These are phyloP conservation scores for Catocala fraxini DNA, from an alignment of 2,888 invertebrate species.

Conservation along the genomic window DNA sequence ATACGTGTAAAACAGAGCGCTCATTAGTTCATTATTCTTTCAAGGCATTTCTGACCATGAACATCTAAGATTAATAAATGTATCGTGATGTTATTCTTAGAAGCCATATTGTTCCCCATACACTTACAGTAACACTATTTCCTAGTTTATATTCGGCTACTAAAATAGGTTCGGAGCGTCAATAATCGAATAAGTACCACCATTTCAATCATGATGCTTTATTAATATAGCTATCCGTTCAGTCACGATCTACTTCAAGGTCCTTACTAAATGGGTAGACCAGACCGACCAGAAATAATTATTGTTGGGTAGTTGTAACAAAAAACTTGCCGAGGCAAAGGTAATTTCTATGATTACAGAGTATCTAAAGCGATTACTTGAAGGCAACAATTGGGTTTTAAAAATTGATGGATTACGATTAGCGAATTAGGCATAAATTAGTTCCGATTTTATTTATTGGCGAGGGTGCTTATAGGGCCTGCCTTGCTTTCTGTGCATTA, in stretches of 20 bases:
- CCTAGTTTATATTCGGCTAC: conserved; percentile 54
- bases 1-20: too few relatives aligned
- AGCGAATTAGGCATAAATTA: too few relatives aligned
- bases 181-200: conserved; percentile 67
- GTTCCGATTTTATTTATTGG: too few relatives aligned
- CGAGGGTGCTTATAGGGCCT: too few relatives aligned
- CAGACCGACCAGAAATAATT: conserved; percentile 73
- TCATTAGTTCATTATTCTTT: conserved; percentile 10
- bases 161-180: conserved; percentile 57
- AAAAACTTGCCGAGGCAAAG: conserved; percentile 54
- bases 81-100: conserved; percentile 37
- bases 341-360: conserved; percentile 55
- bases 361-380: conserved; percentile 28
- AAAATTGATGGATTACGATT: conserved; percentile 24
- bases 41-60: conserved; percentile 36
- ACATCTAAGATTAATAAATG: conserved; percentile 32
- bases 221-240: conserved; percentile 60
- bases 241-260: conserved; percentile 77
- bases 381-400: conserved; percentile 34
- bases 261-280: conserved; percentile 64
- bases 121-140: conserved; percentile 24
- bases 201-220: conserved; percentile 59
- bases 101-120: conserved; percentile 37
- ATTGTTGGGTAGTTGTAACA: conserved; percentile 49
- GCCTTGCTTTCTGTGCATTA: too few relatives aligned